Evolutionary conservation across 1,140 invertebrate genomes (phyloP), one percentile per base, ranked within the genome.

Genomic region (Penaeus japonicus): DNA sequence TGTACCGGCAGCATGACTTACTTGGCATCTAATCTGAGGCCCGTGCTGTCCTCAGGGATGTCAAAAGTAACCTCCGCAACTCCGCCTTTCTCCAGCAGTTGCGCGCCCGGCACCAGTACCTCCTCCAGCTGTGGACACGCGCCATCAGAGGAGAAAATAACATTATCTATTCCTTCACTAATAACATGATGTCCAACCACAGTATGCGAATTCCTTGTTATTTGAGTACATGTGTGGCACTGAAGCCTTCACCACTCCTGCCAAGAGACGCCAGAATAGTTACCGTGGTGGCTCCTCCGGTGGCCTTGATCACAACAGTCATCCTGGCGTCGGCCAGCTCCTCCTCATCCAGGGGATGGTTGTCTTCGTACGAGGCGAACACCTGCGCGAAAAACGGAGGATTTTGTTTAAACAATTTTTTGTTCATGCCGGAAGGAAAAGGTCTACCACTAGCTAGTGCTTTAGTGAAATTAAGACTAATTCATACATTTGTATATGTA

Each of bases 351-450:
- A 90, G 27, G 10, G 95, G 94, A 0, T 96, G 96, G 12, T 95
- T 95, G 91, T 97, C 96, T 90, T 96, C 95, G 91, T 95, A 96
- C 2, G 96, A 96, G 1, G 96, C 95, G 0, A 95, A 95, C n/a
- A 97, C 90, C 93, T 96, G 93, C 0, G 94, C 91, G 18, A 92
- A 87, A 89, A 73, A 85, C 89, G 57, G 80, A 79, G 65, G 90
- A 75, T 22, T 30, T 32, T 53, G 7, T 27, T 0, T 17, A 84
- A 47, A 10, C n/a, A 0, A 35, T 15, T 20, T 22, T 20, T 5
- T 24, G 54, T 27, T n/a, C n/a, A 2, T 35, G 22, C 24, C 17
- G 39, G 20, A n/a, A 82, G 0, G 57, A 18, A 18, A 82, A 82
- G 2, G 27, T 7, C 17, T 17, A n/a, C 54, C 62, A 65, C 62